phyloP scores from a whole-genome alignment of 2,888 invertebrate species.

The Macropis europaea region DNA sequence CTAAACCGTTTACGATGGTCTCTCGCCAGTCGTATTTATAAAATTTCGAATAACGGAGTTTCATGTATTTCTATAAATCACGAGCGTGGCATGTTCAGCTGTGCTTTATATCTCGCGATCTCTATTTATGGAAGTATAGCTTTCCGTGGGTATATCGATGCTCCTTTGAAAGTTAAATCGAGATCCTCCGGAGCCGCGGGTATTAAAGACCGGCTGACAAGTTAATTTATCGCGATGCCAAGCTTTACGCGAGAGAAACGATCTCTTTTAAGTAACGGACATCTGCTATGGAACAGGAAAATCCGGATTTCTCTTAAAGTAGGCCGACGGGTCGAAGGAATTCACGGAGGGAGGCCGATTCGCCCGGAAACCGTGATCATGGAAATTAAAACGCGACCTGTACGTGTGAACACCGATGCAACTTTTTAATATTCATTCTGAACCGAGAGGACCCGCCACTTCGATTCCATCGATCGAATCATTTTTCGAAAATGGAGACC shows the following conservation, averaged over 20 bases:
- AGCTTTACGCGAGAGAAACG: too few relatives aligned
- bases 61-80: constrained; percentile 10
- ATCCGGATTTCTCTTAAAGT: too few relatives aligned
- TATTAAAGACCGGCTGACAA: background rate
- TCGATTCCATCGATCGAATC: background rate
- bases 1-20: too few relatives aligned
- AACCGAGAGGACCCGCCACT: background rate
- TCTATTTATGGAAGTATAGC: background rate
- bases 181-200: background rate
- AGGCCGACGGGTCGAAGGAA: too few relatives aligned
- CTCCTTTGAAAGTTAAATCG: constrained; percentile 14
- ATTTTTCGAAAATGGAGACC: background rate
- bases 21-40: background rate
- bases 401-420: background rate
- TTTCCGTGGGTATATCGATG: constrained; percentile 3
- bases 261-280: too few relatives aligned
- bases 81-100: background rate
- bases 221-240: background rate
- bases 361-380: too few relatives aligned
- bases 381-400: too few relatives aligned
- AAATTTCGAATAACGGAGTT: background rate
- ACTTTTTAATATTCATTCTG: background rate
- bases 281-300: too few relatives aligned
- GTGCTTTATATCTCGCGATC: background rate
- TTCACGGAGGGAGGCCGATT: too few relatives aligned